Evolutionary conservation across 1,140 invertebrate species (phyloP), one percentile per base, ranked within the genome.

Genomic region (Popillia japonica): DNA sequence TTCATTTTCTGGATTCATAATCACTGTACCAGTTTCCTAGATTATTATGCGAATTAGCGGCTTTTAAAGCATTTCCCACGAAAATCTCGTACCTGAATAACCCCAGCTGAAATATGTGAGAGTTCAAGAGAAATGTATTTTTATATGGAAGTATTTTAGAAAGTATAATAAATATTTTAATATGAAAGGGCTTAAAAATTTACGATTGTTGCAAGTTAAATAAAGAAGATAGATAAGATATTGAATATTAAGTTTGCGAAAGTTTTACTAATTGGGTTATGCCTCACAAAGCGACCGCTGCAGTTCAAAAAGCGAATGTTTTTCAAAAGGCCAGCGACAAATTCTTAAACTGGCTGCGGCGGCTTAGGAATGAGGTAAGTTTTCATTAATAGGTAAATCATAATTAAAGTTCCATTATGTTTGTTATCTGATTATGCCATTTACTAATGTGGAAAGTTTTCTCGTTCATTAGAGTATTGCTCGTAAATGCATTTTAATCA

Each of bases 281-380:
- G 83, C 83, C 83, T 77, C 83, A 81, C 41, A 81, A 83, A 75
- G 75, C 78, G 64, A 77, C 80, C 14, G 68, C 79, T 14, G 42
- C 75, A 78, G 77, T 77, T 64, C 82, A 82, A 75, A 80, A 79
- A 74, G 81, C 82, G 20, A 76, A 55, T 76, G 41, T 85, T 72
- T 78, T 85, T 64, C 83, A 82, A 77, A 83, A 80, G 77, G 81
- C 80, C 17, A 42, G 83, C 8, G 80, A 80, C 22, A 84, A 83
- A 82, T 75, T 85, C 40, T 78, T 83, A 41, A 83, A 82, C 44
- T 85, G 83, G 84, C 76, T 85, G 10, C 72, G 81, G 42, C 79
- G 80, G 74, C 77, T 84, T 41, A 78, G 79, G 40, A 77, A 78
- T 27, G 79, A 84, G 83, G 84, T 85, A 40, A 82, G 81, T 55